Evolutionary conservation across 2,113 vertebrate genomes (phyloP), one percentile per base, ranked within the genome.

Genomic region (Mandrillus leucophaeus): DNA sequence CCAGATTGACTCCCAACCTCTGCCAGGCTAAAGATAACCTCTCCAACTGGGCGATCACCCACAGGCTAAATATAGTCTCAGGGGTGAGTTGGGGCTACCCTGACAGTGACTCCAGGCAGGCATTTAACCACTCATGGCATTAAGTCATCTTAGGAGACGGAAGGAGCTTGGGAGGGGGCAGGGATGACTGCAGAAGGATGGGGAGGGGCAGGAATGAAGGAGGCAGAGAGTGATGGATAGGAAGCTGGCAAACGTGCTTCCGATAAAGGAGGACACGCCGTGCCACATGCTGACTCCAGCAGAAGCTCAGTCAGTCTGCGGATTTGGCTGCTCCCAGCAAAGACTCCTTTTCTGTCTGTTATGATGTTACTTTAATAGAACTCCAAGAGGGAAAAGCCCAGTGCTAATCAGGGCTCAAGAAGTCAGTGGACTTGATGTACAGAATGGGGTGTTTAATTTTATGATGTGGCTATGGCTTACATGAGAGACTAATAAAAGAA

Each of bases 361-460:
- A 82, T 73, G 85, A 88, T 32, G 48, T 93, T 87, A 57, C 95
- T 45, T 97, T 85, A 96, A 97, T 81, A 89, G 75, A 96, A 97
- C 45, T 81, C 79, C 38, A 35, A 45, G 88, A 48, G 88, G 90
- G 87, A 92, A 92, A 94, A 96, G 80, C 84, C 92, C 87, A 40
- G 75, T 48, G 52, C 81, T 96, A 93, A 95, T 90, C 96, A 88
- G 95, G 59, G 80, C 95, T 96, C 70, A 9, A 85, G 86, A 82
- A 97, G 95, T 70, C 96, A 61, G 92, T 64, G 90, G 97, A 95
- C 97, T 96, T 55, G 78, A 93, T 94, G 96, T 97, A 93, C 96
- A 97, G 96, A 97, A 93, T 82, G 95, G 96, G 97, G 95, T 90
- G 88, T 97, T 98, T 95, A 96, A 81, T 97, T 98, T 98, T 98